These are phyloP conservation scores for Australoheros scitulus DNA, from an alignment of 2,113 vertebrate genomes.

Conservation along the genomic window DNA sequence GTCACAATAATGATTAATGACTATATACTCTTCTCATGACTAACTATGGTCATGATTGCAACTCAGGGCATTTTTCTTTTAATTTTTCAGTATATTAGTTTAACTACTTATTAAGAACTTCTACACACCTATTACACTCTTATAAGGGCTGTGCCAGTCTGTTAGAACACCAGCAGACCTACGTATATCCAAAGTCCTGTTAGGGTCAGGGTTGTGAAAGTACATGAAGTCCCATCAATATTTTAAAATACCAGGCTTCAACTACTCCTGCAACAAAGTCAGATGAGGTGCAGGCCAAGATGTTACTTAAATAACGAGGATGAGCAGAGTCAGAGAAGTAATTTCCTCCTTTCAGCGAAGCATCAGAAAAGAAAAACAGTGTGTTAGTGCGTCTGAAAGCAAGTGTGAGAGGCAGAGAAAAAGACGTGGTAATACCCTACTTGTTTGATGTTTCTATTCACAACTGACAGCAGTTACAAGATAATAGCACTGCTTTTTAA, in stretches of 20 bases:
- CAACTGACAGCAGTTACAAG: slow-evolving; percentile 53
- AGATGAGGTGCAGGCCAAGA: slow-evolving; percentile 11
- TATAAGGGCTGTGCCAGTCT: not conserved
- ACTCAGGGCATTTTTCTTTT: not conserved
- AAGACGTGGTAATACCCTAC: slow-evolving; percentile 13
- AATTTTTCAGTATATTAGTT: not conserved
- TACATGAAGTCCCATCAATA: slow-evolving; percentile 30
- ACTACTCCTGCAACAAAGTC: slow-evolving; percentile 10
- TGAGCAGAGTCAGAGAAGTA: slow-evolving; percentile 31
- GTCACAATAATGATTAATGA: not conserved
- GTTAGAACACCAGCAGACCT: slow-evolving; percentile 2
- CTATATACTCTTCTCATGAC: too few species aligned
- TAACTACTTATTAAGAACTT: not conserved
- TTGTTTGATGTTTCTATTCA: slow-evolving; percentile 49
- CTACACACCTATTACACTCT: not conserved
- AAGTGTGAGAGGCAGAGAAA: slow-evolving; percentile 9
- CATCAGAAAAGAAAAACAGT: slow-evolving; percentile 29
- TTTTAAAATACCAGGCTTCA: slow-evolving; percentile 37
- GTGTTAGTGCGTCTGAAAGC: slow-evolving; percentile 20
- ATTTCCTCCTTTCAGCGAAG: slow-evolving; percentile 48
- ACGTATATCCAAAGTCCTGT: slow-evolving; percentile 25
- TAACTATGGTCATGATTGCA: not conserved
- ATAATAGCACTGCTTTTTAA: slow-evolving; percentile 45
- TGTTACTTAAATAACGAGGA: slow-evolving; percentile 33
- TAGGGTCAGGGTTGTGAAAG: not conserved